Evolutionary conservation across 30 jellyfish, hydroid and myxozoan species (phyloP).

Genomic region (Aurelia sp.): DNA sequence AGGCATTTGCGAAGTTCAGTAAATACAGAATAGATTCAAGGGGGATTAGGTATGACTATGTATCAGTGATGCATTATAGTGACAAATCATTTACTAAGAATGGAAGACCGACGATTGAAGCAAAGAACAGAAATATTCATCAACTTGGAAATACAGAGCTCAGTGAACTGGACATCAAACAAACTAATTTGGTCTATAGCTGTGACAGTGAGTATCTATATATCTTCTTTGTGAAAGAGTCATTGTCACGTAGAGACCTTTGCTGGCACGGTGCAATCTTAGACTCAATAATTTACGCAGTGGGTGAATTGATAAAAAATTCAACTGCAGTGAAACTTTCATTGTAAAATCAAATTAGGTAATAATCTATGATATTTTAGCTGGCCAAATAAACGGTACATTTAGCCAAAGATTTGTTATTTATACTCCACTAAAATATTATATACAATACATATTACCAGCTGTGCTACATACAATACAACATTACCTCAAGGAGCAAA

Average conservation of each 20-base stretch:
- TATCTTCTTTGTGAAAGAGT: not conserved
- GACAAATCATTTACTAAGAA: conserved; percentile 90
- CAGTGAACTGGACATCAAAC: conserved; percentile 89
- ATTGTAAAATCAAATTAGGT: too few relatives aligned
- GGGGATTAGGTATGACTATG: conserved; percentile 78
- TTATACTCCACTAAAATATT: too few relatives aligned
- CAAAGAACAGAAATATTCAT: conserved; percentile 64
- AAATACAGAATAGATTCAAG: conserved; percentile 80
- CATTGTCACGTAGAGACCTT: too few relatives aligned
- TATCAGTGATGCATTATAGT: conserved; percentile 92
- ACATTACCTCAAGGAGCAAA: too few relatives aligned
- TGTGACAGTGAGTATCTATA: conserved; percentile 78
- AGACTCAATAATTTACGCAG: not conserved
- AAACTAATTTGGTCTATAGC: conserved; percentile 75
- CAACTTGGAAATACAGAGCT: conserved; percentile 88
- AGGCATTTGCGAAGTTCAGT: conserved; percentile 87
- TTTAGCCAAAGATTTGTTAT: too few relatives aligned
- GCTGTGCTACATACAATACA: too few relatives aligned
- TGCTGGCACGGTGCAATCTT: not conserved
- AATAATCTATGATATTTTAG: too few relatives aligned
- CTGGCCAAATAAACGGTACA: too few relatives aligned
- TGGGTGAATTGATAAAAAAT: too few relatives aligned
- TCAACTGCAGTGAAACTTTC: too few relatives aligned
- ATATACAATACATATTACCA: too few relatives aligned
- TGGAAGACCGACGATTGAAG: conserved; percentile 86